Base-by-base conservation (phyloP, 2,113 vertebrate genomes). In the Phaetusa simplex region DNA sequence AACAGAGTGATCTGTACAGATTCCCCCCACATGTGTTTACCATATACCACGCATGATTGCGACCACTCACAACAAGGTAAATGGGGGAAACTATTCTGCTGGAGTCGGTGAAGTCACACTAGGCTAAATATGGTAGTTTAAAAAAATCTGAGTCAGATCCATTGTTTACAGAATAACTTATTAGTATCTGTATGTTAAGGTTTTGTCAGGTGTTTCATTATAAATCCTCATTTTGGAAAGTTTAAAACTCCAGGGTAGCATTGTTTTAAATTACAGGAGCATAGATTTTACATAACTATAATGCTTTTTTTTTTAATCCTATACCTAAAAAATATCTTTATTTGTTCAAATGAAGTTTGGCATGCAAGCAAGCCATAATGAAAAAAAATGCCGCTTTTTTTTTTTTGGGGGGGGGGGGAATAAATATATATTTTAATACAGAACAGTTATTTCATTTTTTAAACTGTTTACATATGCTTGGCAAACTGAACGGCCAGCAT, bases 381-480 rank as follows among this genome's bases (percentile, higher is more conserved):
- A 92, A 97, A 98, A 98, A 82, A 90, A 98, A 97, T 98, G 95
- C 47, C 79, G 52, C 0, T 13, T 53, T 82, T 89, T 38, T 15
- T 40, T 71, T 42, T 50, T 19, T 21, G 8, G 5, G 49, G 16
- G 55, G 32, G 29, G n/a, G 23, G 21, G 5, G 5, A 32, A 86
- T 96, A 97, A 96, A 97, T 94, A 88, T 88, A 95, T 95, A 64
- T 97, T 96, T 88, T 69, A 98, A 97, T 97, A 95, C 53, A 95
- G 65, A 97, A 97, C 58, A 97, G 91, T 98, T 97, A 97, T 95
- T 98, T 97, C 78, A 95, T 97, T 97, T 97, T 96, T 87, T 86
- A 96, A 97, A 97, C 88, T 93, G 45, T 94, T 96, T 95, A 91
- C 95, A 97, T 96, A 90, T 97, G 93, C 92, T 95, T 97, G 96